These are phyloP conservation scores for Salvelinus sp. DNA, from an alignment of 2,113 vertebrate species.

Conservation along the genomic window DNA sequence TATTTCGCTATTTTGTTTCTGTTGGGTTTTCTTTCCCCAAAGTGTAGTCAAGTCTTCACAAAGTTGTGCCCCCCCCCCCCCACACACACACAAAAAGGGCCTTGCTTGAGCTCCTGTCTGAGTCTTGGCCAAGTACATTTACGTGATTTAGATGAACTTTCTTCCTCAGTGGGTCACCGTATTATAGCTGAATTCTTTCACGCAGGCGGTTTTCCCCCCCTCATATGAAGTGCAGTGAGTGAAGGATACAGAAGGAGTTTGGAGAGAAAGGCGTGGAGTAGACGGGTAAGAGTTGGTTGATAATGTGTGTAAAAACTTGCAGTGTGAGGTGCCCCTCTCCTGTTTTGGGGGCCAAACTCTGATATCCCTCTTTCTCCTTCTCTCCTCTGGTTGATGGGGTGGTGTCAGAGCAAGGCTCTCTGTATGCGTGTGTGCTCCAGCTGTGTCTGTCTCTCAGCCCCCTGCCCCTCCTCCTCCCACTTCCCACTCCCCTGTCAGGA, in stretches of 20 bases:
- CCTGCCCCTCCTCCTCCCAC: slow-evolving; percentile 2
- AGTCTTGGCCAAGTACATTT: slow-evolving; percentile 15
- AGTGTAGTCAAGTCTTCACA: slow-evolving; percentile 28
- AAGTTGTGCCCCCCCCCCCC: slow-evolving; percentile 39
- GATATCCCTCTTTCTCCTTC: background rate
- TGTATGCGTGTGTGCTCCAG: slow-evolving; percentile 34
- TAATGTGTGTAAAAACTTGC: slow-evolving; percentile 56
- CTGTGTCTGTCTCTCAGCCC: slow-evolving; percentile 56
- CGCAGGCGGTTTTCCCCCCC: slow-evolving; percentile 26
- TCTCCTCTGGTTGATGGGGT: slow-evolving; percentile 35
- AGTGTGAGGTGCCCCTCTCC: slow-evolving; percentile 52
- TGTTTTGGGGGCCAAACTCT: slow-evolving; percentile 56
- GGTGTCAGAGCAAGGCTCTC: slow-evolving; percentile 37
- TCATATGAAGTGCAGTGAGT: slow-evolving; percentile 58
- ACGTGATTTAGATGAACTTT: slow-evolving; percentile 74
- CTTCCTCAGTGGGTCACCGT: slow-evolving; percentile 61
- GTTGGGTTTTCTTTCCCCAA: slow-evolving; percentile 52
- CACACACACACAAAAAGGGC: background rate
- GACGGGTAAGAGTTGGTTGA: slow-evolving; percentile 1
- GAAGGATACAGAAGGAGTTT: slow-evolving; percentile 63
- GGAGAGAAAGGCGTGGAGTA: slow-evolving; percentile 32
- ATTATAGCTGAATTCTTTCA: slow-evolving; percentile 66
- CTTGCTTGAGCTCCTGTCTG: slow-evolving; percentile 29
- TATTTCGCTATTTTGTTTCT: slow-evolving; percentile 49
- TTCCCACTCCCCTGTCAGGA: slow-evolving; percentile 34